A percentile compares a stretch with the other conserved stretches of the same genome.
phyloP scores from a whole-genome alignment of 92 coral and sea anemone species.

The Porites lobata region DNA sequence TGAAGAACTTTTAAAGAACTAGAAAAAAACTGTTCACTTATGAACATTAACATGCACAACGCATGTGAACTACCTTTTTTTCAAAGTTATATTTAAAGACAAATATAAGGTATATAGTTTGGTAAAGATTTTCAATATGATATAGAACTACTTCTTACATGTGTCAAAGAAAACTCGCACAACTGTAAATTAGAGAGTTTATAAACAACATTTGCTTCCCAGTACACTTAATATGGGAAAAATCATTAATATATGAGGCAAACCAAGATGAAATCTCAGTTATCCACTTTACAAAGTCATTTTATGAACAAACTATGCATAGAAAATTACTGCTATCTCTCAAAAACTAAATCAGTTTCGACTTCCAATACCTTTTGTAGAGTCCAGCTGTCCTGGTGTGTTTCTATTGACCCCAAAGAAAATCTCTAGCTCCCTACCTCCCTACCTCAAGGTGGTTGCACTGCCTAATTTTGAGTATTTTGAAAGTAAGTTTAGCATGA shows the following conservation, averaged over 20 bases:
- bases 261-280: not conserved
- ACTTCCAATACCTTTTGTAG: too few species aligned
- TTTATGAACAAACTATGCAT: not conserved
- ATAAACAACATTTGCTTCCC: not conserved
- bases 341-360: too few species aligned
- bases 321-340: too few species aligned
- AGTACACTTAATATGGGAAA: not conserved
- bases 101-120: not conserved
- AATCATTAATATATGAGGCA: not conserved
- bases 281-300: not conserved
- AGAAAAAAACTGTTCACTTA: constrained; percentile 44
- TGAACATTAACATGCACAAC: constrained; percentile 9
- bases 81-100: not conserved
- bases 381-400: too few species aligned
- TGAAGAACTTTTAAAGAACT: constrained; percentile 44
- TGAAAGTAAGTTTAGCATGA: too few species aligned
- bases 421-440: too few species aligned
- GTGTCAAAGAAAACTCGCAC: not conserved
- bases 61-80: not conserved
- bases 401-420: too few species aligned
- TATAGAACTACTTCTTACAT: not conserved
- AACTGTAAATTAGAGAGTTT: not conserved
- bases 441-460: too few species aligned
- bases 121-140: constrained; percentile 1
- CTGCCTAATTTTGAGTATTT: too few species aligned